Evolutionary conservation across 2,113 vertebrate genomes (phyloP).

Genomic region (Seriola quinqueradiata): DNA sequence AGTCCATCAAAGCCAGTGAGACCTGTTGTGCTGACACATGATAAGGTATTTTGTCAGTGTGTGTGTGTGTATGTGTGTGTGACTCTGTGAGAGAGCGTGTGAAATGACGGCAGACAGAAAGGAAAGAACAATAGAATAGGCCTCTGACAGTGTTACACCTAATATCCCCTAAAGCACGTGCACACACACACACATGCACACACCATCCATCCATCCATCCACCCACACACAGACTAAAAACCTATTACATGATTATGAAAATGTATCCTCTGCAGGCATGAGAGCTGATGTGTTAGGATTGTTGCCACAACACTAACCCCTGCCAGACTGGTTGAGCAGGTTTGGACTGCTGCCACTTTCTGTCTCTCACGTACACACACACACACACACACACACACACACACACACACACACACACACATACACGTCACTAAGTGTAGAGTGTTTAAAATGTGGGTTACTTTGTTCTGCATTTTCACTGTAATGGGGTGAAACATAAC

Average conservation of each 20-base stretch:
- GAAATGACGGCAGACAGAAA: slow-evolving; percentile 12
- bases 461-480: not conserved
- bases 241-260: slow-evolving; percentile 14
- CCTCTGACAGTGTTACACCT: slow-evolving; percentile 37
- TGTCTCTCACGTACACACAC: not conserved
- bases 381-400: not conserved
- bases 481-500: not conserved
- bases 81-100: not conserved
- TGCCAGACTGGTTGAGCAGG: slow-evolving; percentile 62
- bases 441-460: not conserved
- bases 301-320: slow-evolving; percentile 59
- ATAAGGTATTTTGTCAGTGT: slow-evolving; percentile 25
- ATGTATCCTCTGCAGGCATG: slow-evolving; percentile 27
- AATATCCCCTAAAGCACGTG: slow-evolving; percentile 10
- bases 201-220: not conserved
- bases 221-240: slow-evolving; percentile 13
- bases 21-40: slow-evolving; percentile 50
- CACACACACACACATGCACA: not conserved
- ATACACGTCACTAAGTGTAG: not conserved
- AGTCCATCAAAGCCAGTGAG: slow-evolving; percentile 27
- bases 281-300: slow-evolving; percentile 36
- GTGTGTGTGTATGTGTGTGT: slow-evolving; percentile 8
- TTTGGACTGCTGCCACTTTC: slow-evolving; percentile 1
- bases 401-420: not conserved
- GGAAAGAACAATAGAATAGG: slow-evolving; percentile 30